These are phyloP conservation scores for Pedicia rivosa DNA, from an alignment of 2,888 invertebrate species.

Conservation along the genomic window DNA sequence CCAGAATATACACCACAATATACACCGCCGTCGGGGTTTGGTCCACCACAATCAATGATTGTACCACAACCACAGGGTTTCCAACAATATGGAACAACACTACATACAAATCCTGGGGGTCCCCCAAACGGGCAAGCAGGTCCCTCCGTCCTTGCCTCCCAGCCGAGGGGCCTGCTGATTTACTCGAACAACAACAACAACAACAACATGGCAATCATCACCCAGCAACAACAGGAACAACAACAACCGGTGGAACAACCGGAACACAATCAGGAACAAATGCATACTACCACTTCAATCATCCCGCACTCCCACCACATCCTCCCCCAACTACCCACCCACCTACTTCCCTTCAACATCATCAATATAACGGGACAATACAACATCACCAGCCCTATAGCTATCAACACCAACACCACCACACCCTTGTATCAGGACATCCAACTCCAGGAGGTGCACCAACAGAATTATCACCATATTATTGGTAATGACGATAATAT, in stretches of 20 bases:
- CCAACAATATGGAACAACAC: conserved; percentile 36
- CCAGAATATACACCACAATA: conserved; percentile 32
- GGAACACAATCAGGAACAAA: conserved; percentile 19
- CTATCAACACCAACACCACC: conserved; percentile 28
- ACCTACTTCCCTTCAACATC: conserved; percentile 20
- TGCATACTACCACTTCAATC: conserved; percentile 39
- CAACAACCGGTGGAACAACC: no score
- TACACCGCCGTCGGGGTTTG: conserved; percentile 15
- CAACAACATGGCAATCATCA: conserved; percentile 33
- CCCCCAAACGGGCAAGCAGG: conserved; percentile 95
- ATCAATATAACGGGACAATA: conserved; percentile 25
- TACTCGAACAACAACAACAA: conserved; percentile 45
- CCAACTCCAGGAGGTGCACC: conserved; percentile 43
- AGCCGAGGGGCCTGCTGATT: conserved; percentile 85
- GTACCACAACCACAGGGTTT: conserved; percentile 11
- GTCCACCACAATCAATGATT: conserved; percentile 18
- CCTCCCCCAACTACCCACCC: conserved; percentile 19
- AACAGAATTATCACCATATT: conserved; percentile 58
- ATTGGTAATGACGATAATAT: conserved; percentile 51
- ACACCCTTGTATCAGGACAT: conserved; percentile 31
- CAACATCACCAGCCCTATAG: conserved; percentile 31
- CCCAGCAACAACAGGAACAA: conserved; percentile 18
- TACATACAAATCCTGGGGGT: conserved; percentile 38
- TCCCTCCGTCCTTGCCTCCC: conserved; percentile 77
- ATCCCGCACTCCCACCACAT: conserved; percentile 20